These are phyloP conservation scores for Hylia prasina DNA, from an alignment of 2,113 vertebrate species.

Conservation along the genomic window DNA sequence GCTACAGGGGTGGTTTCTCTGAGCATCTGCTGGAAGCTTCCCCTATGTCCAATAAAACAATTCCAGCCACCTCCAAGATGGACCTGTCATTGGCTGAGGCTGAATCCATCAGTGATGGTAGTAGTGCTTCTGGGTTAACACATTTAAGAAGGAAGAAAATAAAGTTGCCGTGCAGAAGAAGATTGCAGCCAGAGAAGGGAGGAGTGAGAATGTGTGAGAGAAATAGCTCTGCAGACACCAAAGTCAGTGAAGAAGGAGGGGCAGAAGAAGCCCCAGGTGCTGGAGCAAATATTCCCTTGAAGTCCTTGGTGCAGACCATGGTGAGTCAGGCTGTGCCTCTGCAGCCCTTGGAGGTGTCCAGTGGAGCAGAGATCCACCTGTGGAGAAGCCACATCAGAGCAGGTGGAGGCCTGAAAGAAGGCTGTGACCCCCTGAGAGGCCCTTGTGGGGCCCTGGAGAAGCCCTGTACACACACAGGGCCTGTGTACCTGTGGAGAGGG, in stretches of 20 bases:
- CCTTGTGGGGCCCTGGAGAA: background rate
- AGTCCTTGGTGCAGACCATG: background rate
- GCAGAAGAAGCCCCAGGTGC: background rate
- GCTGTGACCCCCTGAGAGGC: background rate
- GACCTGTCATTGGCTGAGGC: background rate
- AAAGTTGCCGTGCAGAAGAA: background rate
- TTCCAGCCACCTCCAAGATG: background rate
- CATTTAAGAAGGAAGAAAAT: background rate
- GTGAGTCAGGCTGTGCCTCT: background rate
- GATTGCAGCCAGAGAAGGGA: background rate
- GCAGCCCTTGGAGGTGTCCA: background rate
- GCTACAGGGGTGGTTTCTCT: background rate
- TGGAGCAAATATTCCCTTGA: background rate
- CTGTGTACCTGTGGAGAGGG: background rate
- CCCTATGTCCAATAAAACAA: rapidly evolving
- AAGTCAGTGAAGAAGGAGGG: background rate
- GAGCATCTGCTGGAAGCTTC: background rate
- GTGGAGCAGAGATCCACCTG: background rate
- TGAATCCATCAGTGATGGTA: rapidly evolving
- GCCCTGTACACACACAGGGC: background rate
- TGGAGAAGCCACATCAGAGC: background rate
- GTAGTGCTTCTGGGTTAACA: background rate
- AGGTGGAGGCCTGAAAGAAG: background rate
- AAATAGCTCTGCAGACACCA: background rate
- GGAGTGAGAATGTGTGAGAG: background rate